Conservation (phyloP, 2,113 vertebrate species). For the Puma concolor region DNA sequence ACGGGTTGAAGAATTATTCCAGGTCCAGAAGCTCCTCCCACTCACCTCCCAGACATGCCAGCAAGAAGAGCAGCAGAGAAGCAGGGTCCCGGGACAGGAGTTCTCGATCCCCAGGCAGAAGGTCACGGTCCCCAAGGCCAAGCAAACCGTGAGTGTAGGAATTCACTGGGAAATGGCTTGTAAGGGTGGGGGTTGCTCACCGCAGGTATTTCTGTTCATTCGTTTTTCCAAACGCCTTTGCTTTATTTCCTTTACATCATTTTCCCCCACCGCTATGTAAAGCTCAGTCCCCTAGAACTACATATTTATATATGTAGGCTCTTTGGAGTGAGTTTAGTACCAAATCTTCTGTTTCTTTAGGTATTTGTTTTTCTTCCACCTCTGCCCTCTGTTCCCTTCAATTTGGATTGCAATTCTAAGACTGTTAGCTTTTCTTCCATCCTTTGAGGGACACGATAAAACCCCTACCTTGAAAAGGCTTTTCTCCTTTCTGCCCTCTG, state of each 20-base stretch:
- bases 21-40: constrained; percentile 78
- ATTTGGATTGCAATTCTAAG: neutral
- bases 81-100: constrained; percentile 56
- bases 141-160: constrained; percentile 81
- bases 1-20: constrained; percentile 61
- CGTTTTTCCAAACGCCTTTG: neutral
- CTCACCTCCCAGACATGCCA: constrained; percentile 74
- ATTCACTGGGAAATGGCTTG: neutral
- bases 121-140: constrained; percentile 77
- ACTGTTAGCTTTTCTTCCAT: neutral
- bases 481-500: neutral
- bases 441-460: neutral
- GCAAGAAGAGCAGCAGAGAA: constrained; percentile 69
- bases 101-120: constrained; percentile 67
- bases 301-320: neutral
- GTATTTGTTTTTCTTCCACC: neutral
- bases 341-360: neutral
- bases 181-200: neutral
- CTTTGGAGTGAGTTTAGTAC: neutral
- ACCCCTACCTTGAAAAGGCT: neutral
- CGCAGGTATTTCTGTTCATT: neutral
- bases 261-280: neutral
- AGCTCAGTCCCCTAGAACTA: neutral
- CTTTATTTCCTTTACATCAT: neutral
- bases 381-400: neutral